Conservation (phyloP, 2,888 invertebrate genomes). For the Digitonthophagus gazella region DNA sequence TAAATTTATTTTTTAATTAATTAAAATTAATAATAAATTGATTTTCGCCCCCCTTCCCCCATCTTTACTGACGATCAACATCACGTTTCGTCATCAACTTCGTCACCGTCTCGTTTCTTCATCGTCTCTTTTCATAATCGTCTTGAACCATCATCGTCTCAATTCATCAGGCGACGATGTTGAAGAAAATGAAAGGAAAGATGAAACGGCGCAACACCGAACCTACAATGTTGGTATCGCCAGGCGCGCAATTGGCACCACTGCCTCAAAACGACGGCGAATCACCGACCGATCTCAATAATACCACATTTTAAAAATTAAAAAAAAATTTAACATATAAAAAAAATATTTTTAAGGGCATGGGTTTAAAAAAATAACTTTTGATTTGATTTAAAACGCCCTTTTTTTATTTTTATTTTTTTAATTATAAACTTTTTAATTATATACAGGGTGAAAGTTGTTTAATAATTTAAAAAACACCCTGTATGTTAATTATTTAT, state of each 20-base stretch:
- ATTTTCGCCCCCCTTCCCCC: not conserved
- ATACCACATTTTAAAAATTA: conserved; percentile 47
- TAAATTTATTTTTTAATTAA: too few relatives aligned
- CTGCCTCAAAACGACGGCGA: conserved; percentile 53
- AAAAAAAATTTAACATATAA: not conserved
- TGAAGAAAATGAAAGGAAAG: conserved; percentile 96
- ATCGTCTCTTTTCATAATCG: not conserved
- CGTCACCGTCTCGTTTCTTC: too few relatives aligned
- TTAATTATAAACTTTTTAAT: too few relatives aligned
- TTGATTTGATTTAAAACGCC: too few relatives aligned
- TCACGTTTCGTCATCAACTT: too few relatives aligned
- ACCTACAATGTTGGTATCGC: conserved; percentile 67
- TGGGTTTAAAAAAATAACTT: too few relatives aligned
- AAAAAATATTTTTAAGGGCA: too few relatives aligned
- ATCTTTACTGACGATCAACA: not conserved
- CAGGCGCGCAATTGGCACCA: conserved; percentile 52
- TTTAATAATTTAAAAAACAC: too few relatives aligned
- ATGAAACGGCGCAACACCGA: conserved; percentile 95
- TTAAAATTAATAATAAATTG: too few relatives aligned
- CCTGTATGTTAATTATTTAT: too few relatives aligned
- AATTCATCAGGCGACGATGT: conserved; percentile 91
- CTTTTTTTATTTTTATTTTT: too few relatives aligned
- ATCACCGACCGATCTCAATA: conserved; percentile 51
- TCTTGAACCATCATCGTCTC: conserved; percentile 29
- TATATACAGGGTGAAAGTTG: too few relatives aligned